Evolutionary conservation across 2,113 vertebrate genomes (phyloP), one percentile per base, ranked within the genome.

Genomic region (Scopus umbretta): DNA sequence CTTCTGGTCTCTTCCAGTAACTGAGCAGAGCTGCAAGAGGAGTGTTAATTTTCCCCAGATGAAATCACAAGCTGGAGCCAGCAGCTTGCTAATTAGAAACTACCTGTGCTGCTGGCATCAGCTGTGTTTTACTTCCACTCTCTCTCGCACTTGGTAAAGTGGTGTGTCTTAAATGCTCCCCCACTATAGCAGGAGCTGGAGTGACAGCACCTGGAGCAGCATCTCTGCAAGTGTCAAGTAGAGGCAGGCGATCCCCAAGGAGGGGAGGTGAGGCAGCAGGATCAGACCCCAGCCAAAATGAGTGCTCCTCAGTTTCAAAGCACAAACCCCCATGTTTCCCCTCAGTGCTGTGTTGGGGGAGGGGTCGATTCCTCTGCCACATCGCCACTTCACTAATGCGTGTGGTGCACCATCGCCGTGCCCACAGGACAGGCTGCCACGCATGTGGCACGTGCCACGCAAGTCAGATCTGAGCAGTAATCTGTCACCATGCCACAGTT

Each of bases 1-100:
- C 97, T 96, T 89, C 94, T 92, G 84, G 94, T 66, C 62, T 79
- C 42, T 90, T 68, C 58, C 66, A 68, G 96, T 53, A 93, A 89
- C 27, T 84, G 90, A 96, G 85, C 81, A 7, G 75, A 42, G 63
- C 76, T 91, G 75, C 88, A 7, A 56, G 4, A 0, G 63, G 29
- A 82, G 47, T 2, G 8, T 13, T 83, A 36, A 0, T 11, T n/a
- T 43, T 38, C 32, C 43, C 62, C 43, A 8, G 53, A n/a, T 1
- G 1, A 47, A 63, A 72, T 11, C 27, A 2, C 9, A 29, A 56
- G 53, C 78, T 32, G 52, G 18, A 78, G 68, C 36, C 30, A 26
- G 70, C 50, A 6, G 71, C 55, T 50, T 4, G 66, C 43, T 65
- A 13, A 23, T n/a, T 18, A 34, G 50, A 55, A 67, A 47, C n/a